Evolutionary conservation across 2,888 invertebrate species (phyloP).

Genomic region (Barypeithes pellucidus): DNA sequence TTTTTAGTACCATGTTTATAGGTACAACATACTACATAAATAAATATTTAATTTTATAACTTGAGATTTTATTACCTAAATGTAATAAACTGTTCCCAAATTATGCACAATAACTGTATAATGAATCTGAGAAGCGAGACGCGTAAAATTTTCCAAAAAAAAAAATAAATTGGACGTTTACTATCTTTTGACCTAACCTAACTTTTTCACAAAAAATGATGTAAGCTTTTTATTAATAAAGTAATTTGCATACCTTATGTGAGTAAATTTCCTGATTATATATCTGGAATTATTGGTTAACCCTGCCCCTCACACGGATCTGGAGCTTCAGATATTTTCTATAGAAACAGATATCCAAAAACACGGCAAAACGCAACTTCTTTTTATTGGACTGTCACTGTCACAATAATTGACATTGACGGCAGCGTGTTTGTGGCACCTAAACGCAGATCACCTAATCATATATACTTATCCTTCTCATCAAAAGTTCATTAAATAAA

Average conservation of each 20-base stretch:
- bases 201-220: conserved; percentile 1
- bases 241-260: background rate
- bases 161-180: background rate
- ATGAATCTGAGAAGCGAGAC: background rate
- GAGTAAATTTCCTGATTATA: background rate
- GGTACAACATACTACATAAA: too few relatives aligned
- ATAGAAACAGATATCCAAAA: background rate
- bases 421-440: too few relatives aligned
- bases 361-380: too few relatives aligned
- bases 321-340: background rate
- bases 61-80: too few relatives aligned
- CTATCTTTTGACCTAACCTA: background rate
- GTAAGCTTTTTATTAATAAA: background rate
- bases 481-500: too few relatives aligned
- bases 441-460: too few relatives aligned
- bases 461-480: too few relatives aligned
- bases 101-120: background rate
- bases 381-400: too few relatives aligned
- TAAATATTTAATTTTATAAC: too few relatives aligned
- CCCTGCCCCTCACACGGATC: background rate
- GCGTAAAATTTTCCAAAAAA: background rate
- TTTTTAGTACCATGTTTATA: too few relatives aligned
- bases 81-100: too few relatives aligned
- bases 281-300: background rate
- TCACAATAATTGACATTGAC: too few relatives aligned